These are phyloP conservation scores for Bradypodion ventrale DNA, from an alignment of 2,797 vertebrate species.

Conservation along the genomic window DNA sequence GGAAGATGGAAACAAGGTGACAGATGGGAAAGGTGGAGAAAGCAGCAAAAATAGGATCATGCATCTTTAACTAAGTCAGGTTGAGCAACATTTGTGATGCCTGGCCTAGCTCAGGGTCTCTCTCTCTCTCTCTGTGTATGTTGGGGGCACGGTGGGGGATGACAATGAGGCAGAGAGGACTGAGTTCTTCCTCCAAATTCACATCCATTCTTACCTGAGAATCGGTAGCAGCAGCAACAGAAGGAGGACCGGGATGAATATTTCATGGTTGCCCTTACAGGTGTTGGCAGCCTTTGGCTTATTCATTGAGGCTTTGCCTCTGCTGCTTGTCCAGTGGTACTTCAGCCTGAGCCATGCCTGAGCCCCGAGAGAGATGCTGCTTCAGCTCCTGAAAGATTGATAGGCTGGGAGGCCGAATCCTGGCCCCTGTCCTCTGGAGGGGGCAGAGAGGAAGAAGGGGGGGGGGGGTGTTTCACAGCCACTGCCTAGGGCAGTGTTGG, in stretches of 20 bases:
- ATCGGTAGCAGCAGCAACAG: not conserved
- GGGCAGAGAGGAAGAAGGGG: not conserved
- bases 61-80: conserved; percentile 20
- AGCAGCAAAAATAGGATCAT: conserved; percentile 24
- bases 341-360: conserved; percentile 26
- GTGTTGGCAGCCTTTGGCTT: conserved; percentile 35
- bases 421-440: not conserved
- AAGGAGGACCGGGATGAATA: conserved; percentile 49
- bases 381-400: conserved; percentile 24
- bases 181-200: not conserved
- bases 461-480: too few species aligned
- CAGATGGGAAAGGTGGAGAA: not conserved
- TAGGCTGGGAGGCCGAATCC: not conserved
- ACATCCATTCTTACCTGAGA: not conserved
- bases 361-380: not conserved
- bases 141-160: not conserved
- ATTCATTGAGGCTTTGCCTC: not conserved
- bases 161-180: rapidly evolving
- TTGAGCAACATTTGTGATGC: not conserved
- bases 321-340: not conserved
- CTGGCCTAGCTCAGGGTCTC: not conserved
- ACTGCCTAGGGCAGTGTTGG: too few species aligned
- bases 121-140: not conserved
- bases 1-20: not conserved
- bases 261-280: conserved; percentile 48